These are phyloP conservation scores for Nothoprocta perdicaria DNA, from an alignment of 2,113 vertebrate species.

Conservation along the genomic window DNA sequence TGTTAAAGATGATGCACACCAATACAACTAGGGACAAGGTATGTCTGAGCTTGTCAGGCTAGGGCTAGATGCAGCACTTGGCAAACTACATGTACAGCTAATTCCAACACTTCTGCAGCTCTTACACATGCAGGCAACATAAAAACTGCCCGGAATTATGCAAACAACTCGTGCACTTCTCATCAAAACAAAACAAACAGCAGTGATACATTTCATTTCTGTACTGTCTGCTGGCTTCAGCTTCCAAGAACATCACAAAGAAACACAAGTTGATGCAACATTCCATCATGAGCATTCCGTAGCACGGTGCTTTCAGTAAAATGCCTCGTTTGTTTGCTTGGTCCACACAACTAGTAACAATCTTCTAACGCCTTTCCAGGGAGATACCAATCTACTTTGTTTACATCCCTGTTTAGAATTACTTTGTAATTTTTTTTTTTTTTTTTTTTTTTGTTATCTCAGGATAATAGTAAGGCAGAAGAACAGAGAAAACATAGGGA, in stretches of 20 bases:
- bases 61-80: background rate
- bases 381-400: background rate
- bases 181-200: background rate
- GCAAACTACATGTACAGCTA: background rate
- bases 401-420: background rate
- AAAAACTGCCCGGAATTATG: background rate
- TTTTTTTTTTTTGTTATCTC: background rate
- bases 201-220: background rate
- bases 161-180: background rate
- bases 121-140: background rate
- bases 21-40: background rate
- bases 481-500: background rate
- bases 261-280: background rate
- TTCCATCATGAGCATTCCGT: background rate
- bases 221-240: background rate
- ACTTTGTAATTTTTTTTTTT: background rate
- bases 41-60: background rate
- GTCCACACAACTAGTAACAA: background rate
- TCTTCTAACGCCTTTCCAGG: fast-evolving
- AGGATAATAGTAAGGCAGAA: background rate
- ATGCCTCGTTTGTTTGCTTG: background rate
- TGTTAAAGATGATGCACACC: background rate
- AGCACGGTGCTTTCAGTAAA: background rate
- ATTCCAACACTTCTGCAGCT: background rate
- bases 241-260: background rate